These are phyloP conservation scores for Watsonalla cultraria DNA, from an alignment of 2,888 invertebrate species.

Conservation along the genomic window DNA sequence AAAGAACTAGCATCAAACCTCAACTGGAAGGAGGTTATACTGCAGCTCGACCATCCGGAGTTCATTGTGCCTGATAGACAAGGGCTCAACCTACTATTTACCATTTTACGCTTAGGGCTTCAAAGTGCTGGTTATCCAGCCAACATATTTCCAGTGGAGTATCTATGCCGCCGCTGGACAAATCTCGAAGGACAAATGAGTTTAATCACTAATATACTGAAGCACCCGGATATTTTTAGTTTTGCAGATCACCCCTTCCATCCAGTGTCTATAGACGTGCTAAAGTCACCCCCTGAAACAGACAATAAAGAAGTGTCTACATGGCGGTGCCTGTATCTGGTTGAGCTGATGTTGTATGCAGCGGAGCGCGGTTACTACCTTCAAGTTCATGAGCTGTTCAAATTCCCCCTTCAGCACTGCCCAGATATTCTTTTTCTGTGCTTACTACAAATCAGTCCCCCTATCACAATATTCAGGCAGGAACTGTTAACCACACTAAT, in stretches of 20 bases:
- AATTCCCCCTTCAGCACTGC: conserved; percentile 94
- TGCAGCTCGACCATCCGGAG: conserved; percentile 93
- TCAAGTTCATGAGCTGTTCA: conserved; percentile 92
- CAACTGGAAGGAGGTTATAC: conserved; percentile 95
- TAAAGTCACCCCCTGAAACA: conserved; percentile 96
- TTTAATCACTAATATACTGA: conserved; percentile 90
- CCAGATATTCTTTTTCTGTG: conserved; percentile 96
- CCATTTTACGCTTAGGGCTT: conserved; percentile 88
- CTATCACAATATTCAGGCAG: conserved; percentile 87
- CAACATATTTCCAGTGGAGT: conserved; percentile 91
- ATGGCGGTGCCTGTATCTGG: conserved; percentile 95
- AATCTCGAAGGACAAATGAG: conserved; percentile 96
- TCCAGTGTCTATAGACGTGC: conserved; percentile 90
- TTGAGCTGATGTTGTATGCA: conserved; percentile 91
- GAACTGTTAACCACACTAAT: conserved; percentile 93
- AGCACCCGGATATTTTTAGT: conserved; percentile 95
- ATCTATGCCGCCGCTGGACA: conserved; percentile 94
- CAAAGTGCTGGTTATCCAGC: conserved; percentile 85
- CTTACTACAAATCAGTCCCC: conserved; percentile 91
- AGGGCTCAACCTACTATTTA: conserved; percentile 89
- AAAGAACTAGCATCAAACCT: conserved; percentile 92
- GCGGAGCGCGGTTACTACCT: conserved; percentile 92
- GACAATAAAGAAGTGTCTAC: conserved; percentile 95
- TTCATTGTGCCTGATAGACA: conserved; percentile 93
- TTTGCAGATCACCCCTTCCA: conserved; percentile 95